These are phyloP conservation scores for Cosmia pyralina DNA, from an alignment of 2,888 invertebrate genomes.

Conservation along the genomic window DNA sequence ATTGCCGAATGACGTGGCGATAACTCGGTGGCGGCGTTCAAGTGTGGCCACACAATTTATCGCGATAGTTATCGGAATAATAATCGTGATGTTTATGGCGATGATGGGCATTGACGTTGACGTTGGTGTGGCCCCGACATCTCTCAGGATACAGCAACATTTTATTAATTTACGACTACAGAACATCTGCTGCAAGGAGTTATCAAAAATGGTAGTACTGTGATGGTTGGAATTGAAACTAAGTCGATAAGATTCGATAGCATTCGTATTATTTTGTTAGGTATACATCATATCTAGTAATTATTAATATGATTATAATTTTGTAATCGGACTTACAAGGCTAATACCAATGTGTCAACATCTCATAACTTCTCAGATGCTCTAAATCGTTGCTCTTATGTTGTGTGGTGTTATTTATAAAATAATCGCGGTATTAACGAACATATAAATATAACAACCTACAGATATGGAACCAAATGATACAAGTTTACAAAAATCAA, in stretches of 20 bases:
- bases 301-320: slow-evolving; percentile 63
- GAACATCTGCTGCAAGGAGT: slow-evolving; percentile 16
- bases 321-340: slow-evolving; percentile 63
- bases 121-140: no score
- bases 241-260: slow-evolving; percentile 60
- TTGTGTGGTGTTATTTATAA: slow-evolving; percentile 30
- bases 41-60: no score
- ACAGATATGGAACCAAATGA: slow-evolving; percentile 47
- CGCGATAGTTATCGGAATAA: no score
- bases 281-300: slow-evolving; percentile 57
- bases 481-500: slow-evolving; percentile 44
- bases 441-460: slow-evolving; percentile 6
- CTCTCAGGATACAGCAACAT: no score
- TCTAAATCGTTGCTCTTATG: slow-evolving; percentile 48
- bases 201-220: slow-evolving; percentile 38
- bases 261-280: slow-evolving; percentile 50
- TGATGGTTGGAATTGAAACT: slow-evolving; percentile 46
- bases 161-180: neutral
- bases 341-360: slow-evolving; percentile 55
- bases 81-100: no score
- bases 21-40: no score
- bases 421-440: slow-evolving; percentile 19
- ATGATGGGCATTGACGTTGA: no score
- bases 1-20: no score
- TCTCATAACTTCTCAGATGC: slow-evolving; percentile 48